Evolutionary conservation across 2,113 vertebrate species (phyloP), one percentile per base, ranked within the genome.

Genomic region (Rhinopomastus cyanomelas): DNA sequence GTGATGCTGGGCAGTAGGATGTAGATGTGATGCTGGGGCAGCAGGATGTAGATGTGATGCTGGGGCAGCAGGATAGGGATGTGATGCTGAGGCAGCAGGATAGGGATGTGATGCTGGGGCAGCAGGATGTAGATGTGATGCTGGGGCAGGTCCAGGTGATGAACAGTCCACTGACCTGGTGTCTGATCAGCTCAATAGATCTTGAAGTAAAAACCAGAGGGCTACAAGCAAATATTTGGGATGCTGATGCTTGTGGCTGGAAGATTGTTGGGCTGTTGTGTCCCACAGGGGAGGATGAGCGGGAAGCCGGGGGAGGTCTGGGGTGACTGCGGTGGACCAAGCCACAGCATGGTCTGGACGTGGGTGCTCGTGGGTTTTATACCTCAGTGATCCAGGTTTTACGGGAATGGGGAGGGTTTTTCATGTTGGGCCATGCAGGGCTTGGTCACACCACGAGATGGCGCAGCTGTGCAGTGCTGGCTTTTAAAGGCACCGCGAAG

Each of bases 381-480:
- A 32, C 6, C 0, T 6, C 44, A 0, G 0, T 4, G 22, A 16
- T 42, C 42, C 27, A 72, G 32, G 1, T 14, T 11, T 13, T 13
- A 1, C 1, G n/a, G 2, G 17, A 34, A 52, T 0, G 0, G 4
- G 10, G 27, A 10, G 18, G 62, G 23, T 13, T 72, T 51, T 7
- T 3, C 17, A 51, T 73, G 74, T 20, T 39, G 3, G 86, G 60
- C 84, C 57, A 0, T 94, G 93, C 90, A 95, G 74, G 78, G 88
- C 81, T 23, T 17, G 68, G 34, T 61, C 13, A 1, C 71, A 76
- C 95, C 94, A 94, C 93, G 84, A 96, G 95, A 53, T 95, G 95
- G 95, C 73, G 93, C 93, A 88, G 77, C 93, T 67, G 93, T 5
- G 76, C 92, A 94, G 88, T 2, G 3, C 8, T 91, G 87, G 65